Evolutionary conservation across 2,797 vertebrate genomes (phyloP).

Genomic region (Cossypha niveicapilla): DNA sequence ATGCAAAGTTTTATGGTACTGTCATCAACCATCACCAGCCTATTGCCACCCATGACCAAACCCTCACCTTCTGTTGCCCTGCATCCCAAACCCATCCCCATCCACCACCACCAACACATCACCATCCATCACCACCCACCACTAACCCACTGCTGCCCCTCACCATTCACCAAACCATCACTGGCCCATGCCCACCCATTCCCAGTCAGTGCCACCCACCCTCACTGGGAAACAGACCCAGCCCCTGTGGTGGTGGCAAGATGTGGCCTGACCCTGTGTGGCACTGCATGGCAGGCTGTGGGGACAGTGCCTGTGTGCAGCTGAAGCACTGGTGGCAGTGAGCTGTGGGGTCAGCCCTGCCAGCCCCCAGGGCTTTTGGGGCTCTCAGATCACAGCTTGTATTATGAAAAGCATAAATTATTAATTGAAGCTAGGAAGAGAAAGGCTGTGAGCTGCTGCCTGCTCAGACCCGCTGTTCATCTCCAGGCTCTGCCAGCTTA

Average conservation of each 20-base stretch:
- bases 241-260: fast-evolving
- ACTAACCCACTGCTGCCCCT: not conserved
- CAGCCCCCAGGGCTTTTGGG: not conserved
- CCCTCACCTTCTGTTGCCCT: not conserved
- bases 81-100: no score
- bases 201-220: fast-evolving
- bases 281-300: fast-evolving
- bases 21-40: not conserved
- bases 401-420: not conserved
- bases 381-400: not conserved
- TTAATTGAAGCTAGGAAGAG: not conserved
- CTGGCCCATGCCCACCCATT: not conserved
- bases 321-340: not conserved
- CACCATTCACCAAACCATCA: not conserved
- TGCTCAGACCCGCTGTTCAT: not conserved
- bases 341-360: not conserved
- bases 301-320: not conserved
- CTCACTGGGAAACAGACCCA: not conserved
- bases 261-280: fast-evolving
- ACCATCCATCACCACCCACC: not conserved
- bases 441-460: not conserved
- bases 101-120: not conserved
- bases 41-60: not conserved
- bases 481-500: not conserved
- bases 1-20: not conserved